A percentile compares a stretch with the other conserved stretches of the same genome.
phyloP scores from a whole-genome alignment of 2,888 invertebrate species.

The Dendrolimus pini region DNA sequence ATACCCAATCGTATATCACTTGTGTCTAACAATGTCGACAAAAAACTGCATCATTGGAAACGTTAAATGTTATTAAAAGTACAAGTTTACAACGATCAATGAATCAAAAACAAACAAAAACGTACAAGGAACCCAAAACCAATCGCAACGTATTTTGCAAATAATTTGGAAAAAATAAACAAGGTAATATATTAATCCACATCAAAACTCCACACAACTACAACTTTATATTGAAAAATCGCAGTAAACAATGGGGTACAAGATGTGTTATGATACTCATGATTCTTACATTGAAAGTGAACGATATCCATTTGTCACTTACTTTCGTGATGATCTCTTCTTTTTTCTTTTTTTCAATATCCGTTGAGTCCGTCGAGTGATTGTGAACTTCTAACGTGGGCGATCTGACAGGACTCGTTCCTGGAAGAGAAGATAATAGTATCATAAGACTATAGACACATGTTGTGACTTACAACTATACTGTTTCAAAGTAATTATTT shows the following conservation, averaged over 20 bases:
- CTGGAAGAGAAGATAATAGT: slow-evolving; percentile 27
- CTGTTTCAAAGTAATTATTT: too few relatives aligned
- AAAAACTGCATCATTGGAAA: too few relatives aligned
- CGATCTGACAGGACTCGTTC: slow-evolving; percentile 87
- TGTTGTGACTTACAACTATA: too few relatives aligned
- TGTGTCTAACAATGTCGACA: too few relatives aligned
- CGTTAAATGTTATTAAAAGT: too few relatives aligned
- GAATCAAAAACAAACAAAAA: neutral
- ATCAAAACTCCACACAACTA: slow-evolving; percentile 52
- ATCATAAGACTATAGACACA: slow-evolving; percentile 1
- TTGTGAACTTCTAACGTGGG: slow-evolving; percentile 81
- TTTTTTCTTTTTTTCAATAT: slow-evolving; percentile 81
- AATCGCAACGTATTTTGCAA: slow-evolving; percentile 24
- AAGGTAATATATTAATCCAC: slow-evolving; percentile 24
- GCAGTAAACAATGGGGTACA: slow-evolving; percentile 24
- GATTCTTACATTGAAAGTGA: slow-evolving; percentile 4
- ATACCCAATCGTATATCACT: too few relatives aligned
- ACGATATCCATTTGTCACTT: slow-evolving; percentile 22
- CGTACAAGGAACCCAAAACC: slow-evolving; percentile 40
- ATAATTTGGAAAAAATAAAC: slow-evolving; percentile 29
- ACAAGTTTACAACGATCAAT: too few relatives aligned
- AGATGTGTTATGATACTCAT: slow-evolving; percentile 33
- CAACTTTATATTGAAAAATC: slow-evolving; percentile 35
- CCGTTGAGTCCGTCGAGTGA: slow-evolving; percentile 88
- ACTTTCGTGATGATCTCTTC: slow-evolving; percentile 77